Evolutionary conservation across 1,140 invertebrate genomes (phyloP).

Genomic region (Drosophila kurseongensis): DNA sequence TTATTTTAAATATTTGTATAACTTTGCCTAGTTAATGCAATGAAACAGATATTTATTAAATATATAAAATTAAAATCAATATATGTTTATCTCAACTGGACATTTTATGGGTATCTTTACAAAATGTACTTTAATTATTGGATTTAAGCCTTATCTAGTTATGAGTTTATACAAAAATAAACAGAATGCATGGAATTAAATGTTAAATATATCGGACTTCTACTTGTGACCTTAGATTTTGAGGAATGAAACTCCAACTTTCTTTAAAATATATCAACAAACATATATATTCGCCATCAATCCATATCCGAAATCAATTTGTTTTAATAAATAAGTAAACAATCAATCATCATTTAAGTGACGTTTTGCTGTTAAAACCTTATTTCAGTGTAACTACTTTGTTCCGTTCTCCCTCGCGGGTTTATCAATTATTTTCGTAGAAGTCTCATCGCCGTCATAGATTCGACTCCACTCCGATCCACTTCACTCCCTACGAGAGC

Average conservation of each 20-base stretch:
- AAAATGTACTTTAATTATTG: too few species aligned
- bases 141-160: too few species aligned
- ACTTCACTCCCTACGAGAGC: conserved; percentile 12
- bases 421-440: conserved; percentile 72
- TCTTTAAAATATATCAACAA: neutral
- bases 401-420: conserved; percentile 1
- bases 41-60: too few species aligned
- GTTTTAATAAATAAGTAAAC: neutral
- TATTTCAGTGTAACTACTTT: neutral
- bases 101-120: too few species aligned
- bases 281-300: neutral
- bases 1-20: too few species aligned
- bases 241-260: neutral
- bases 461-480: conserved; percentile 29
- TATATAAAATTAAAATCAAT: too few species aligned
- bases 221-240: too few species aligned
- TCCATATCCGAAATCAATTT: neutral
- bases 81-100: too few species aligned
- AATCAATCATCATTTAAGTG: conserved; percentile 4
- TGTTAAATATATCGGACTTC: too few species aligned
- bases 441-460: conserved; percentile 49
- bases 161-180: too few species aligned
- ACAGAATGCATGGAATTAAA: too few species aligned
- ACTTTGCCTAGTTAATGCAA: too few species aligned
- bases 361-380: neutral